Conservation (phyloP, 2,797 vertebrate genomes). For the Geotrypetes seraphini region DNA sequence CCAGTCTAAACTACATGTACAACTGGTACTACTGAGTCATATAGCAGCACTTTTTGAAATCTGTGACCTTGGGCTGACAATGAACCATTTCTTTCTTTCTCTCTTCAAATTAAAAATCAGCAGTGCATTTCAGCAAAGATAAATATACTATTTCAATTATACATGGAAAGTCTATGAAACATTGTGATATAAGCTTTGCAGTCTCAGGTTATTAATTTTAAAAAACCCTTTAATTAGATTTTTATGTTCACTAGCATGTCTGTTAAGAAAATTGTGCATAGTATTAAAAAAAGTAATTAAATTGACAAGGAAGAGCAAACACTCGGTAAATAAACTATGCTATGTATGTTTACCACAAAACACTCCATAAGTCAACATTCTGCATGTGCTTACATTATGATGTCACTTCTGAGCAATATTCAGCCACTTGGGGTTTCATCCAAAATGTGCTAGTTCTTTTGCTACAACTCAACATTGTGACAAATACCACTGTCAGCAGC, state of each 20-base stretch:
- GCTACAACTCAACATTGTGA: too few relatives aligned
- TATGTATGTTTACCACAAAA: too few relatives aligned
- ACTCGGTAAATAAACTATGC: too few relatives aligned
- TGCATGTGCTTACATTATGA: too few relatives aligned
- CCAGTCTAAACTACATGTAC: too few relatives aligned
- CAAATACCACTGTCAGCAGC: too few relatives aligned
- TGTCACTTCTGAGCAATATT: too few relatives aligned
- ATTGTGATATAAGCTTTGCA: background rate
- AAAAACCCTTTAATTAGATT: background rate
- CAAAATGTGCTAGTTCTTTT: too few relatives aligned
- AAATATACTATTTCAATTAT: background rate
- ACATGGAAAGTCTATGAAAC: background rate
- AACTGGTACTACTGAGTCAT: too few relatives aligned
- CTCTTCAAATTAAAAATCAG: background rate
- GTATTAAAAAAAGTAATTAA: background rate
- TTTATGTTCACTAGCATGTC: background rate
- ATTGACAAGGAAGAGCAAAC: too few relatives aligned
- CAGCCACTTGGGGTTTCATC: too few relatives aligned
- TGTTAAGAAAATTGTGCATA: background rate
- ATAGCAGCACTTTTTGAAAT: background rate
- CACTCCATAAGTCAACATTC: too few relatives aligned
- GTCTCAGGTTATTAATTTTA: background rate
- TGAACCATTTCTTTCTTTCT: fast-evolving
- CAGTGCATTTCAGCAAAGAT: background rate
- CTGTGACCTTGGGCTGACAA: background rate